Percentiles rank a stretch among this genome's conserved stretches.
Evolutionary conservation across 2,113 vertebrate genomes (phyloP).

Genomic region (Indicator maculatus): DNA sequence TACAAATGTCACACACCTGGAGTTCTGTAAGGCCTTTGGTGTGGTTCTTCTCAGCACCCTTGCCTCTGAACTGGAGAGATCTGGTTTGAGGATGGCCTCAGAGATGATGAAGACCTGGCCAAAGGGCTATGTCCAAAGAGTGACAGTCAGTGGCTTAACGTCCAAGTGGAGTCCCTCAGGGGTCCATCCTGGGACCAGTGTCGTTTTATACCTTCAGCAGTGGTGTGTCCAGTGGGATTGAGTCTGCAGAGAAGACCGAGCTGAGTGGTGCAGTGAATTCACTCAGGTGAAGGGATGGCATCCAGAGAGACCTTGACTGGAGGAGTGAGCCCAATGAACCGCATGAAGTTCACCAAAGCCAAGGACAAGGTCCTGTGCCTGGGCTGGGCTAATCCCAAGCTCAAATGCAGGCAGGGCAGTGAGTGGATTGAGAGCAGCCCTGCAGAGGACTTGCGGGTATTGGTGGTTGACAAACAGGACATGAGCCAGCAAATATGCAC

Average conservation of each 20-base stretch:
- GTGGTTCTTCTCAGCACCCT: not conserved
- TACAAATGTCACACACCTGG: not conserved
- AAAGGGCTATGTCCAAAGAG: too few species aligned
- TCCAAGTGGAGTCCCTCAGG: not conserved
- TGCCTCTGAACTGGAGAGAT: not conserved
- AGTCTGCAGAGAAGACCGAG: not conserved
- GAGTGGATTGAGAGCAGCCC: not conserved
- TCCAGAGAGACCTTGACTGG: not conserved
- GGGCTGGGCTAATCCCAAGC: not conserved
- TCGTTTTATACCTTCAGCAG: not conserved
- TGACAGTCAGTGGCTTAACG: not conserved
- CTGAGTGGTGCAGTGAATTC: not conserved
- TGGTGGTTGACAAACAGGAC: not conserved
- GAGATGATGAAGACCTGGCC: not conserved
- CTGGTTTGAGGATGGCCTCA: not conserved
- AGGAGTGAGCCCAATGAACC: not conserved
- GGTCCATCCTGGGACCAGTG: not conserved
- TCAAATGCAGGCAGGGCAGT: not conserved
- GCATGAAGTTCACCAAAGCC: not conserved
- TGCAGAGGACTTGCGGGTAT: not conserved
- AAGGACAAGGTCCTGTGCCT: not conserved
- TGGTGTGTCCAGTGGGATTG: accelerated
- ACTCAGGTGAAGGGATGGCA: not conserved
- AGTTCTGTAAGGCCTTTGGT: not conserved
- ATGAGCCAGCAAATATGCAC: not conserved